These are phyloP conservation scores for Polymixis flavicincta DNA, from an alignment of 2,888 invertebrate species.

Conservation along the genomic window DNA sequence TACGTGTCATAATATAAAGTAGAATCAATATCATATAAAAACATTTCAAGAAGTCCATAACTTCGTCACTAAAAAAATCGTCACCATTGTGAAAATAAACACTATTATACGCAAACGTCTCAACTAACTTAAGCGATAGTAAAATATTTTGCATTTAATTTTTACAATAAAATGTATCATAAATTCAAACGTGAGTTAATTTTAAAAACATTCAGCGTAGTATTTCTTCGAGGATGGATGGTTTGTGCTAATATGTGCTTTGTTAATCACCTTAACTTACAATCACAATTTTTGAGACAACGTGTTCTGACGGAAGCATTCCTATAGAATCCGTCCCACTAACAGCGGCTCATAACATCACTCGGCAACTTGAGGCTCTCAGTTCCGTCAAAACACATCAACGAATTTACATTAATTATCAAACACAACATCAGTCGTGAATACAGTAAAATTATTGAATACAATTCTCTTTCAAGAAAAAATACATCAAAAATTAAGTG, in stretches of 20 bases:
- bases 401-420: slow-evolving; percentile 79
- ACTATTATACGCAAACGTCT: slow-evolving; percentile 88
- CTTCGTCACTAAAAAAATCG: slow-evolving; percentile 81
- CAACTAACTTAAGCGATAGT: slow-evolving; percentile 90
- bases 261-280: slow-evolving; percentile 86
- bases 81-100: slow-evolving; percentile 87
- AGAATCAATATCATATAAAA: slow-evolving; percentile 85
- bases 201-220: slow-evolving; percentile 89
- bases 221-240: slow-evolving; percentile 89
- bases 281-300: slow-evolving; percentile 84
- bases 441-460: slow-evolving; percentile 87
- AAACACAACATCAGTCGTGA: slow-evolving; percentile 86
- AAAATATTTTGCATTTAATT: slow-evolving; percentile 84
- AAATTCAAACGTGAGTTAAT: slow-evolving; percentile 90
- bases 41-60: slow-evolving; percentile 80
- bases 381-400: slow-evolving; percentile 69
- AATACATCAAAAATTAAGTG: slow-evolving; percentile 90
- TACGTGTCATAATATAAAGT: slow-evolving; percentile 79
- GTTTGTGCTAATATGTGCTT: slow-evolving; percentile 90
- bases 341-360: slow-evolving; percentile 53
- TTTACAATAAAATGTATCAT: slow-evolving; percentile 90
- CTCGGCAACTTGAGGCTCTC: slow-evolving; percentile 53
- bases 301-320: slow-evolving; percentile 63
- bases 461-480: slow-evolving; percentile 85
- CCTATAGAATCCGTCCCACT: slow-evolving; percentile 41